phyloP scores from a whole-genome alignment of 2,113 vertebrate species.

The Paraplagusia blochii region DNA sequence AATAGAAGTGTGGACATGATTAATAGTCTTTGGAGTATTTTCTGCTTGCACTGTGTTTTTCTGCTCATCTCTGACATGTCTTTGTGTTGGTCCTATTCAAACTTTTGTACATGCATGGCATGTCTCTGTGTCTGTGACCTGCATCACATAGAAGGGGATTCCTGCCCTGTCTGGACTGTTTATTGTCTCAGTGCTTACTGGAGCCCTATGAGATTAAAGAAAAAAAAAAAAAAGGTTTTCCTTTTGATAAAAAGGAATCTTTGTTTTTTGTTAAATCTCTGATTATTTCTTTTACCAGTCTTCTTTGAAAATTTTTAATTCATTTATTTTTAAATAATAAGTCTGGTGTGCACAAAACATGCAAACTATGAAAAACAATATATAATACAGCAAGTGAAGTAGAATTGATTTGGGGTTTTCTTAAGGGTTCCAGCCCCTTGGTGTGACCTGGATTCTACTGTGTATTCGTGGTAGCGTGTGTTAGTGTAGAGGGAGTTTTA shows the following conservation, averaged over 20 bases:
- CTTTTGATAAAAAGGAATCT: too few relatives aligned
- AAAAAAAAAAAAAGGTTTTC: too few relatives aligned
- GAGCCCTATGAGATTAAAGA: too few relatives aligned
- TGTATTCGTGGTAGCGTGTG: too few relatives aligned
- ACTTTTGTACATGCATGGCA: slow-evolving; percentile 19
- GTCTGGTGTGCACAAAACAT: not conserved
- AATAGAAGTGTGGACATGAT: not conserved
- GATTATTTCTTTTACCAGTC: too few relatives aligned
- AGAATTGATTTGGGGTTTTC: slow-evolving; percentile 49
- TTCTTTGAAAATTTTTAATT: not conserved
- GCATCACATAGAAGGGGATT: slow-evolving; percentile 40
- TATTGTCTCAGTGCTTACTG: slow-evolving; percentile 35
- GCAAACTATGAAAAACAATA: not conserved
- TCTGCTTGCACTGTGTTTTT: slow-evolving; percentile 5
- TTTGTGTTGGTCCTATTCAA: slow-evolving; percentile 2
- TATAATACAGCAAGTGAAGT: slow-evolving; percentile 29
- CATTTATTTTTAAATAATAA: not conserved
- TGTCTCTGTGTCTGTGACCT: not conserved
- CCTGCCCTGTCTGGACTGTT: slow-evolving; percentile 37
- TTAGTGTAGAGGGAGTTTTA: slow-evolving; percentile 11
- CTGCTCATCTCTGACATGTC: slow-evolving; percentile 1
- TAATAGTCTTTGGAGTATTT: not conserved
- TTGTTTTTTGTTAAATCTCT: too few relatives aligned
- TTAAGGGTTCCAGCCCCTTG: slow-evolving; percentile 53
- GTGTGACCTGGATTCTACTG: slow-evolving; percentile 52